These are phyloP conservation scores for Tiliacea aurago DNA, from an alignment of 2,888 invertebrate genomes.

Conservation along the genomic window DNA sequence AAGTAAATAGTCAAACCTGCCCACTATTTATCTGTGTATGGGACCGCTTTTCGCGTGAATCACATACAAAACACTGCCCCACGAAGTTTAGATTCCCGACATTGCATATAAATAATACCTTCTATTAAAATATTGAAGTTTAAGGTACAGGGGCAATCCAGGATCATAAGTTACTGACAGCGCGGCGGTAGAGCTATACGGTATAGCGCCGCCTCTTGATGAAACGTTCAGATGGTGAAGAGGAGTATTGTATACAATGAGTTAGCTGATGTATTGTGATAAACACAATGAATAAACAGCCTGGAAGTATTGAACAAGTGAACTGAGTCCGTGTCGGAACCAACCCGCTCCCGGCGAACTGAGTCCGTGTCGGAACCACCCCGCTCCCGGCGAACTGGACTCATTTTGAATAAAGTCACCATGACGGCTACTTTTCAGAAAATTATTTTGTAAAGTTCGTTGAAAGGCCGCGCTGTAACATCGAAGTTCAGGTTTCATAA, in stretches of 20 bases:
- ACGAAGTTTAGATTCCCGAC: not conserved
- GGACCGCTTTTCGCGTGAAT: not conserved
- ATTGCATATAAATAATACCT: not conserved
- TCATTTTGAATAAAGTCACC: too few relatives aligned
- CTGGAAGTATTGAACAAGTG: slow-evolving; percentile 24
- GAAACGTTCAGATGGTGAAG: slow-evolving; percentile 17
- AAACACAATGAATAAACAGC: slow-evolving; percentile 34
- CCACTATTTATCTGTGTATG: not conserved
- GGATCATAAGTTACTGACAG: not conserved
- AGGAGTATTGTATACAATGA: slow-evolving; percentile 15
- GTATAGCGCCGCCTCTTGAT: not conserved
- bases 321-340: too few relatives aligned
- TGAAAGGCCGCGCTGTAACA: too few relatives aligned
- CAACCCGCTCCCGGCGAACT: too few relatives aligned
- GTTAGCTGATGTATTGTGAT: slow-evolving; percentile 30
- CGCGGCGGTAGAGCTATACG: not conserved
- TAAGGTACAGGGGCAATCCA: too few relatives aligned
- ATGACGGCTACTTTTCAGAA: too few relatives aligned
- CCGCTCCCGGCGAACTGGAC: too few relatives aligned
- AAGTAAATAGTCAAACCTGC: not conserved
- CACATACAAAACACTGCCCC: not conserved
- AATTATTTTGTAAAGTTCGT: too few relatives aligned
- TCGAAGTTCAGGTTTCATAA: too few relatives aligned
- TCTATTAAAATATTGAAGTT: not conserved
- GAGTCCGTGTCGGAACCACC: too few relatives aligned